Base-by-base conservation (phyloP, 1,140 invertebrate species). In the Macrocentrus cingulum region DNA sequence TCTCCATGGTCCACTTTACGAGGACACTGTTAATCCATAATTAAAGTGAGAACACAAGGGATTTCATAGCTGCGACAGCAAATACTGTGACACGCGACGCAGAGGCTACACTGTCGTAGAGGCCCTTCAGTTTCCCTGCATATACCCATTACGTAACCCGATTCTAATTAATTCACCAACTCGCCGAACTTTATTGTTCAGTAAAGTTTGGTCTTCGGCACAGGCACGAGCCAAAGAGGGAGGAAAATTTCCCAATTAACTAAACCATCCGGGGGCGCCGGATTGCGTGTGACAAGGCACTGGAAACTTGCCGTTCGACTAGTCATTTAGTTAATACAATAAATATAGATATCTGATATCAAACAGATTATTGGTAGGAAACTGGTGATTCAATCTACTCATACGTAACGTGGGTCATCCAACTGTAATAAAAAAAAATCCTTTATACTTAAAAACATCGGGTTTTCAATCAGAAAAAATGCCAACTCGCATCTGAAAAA, bases 121-220 rank as follows among this genome's bases (percentile, higher is more conserved):
- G 25, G 25, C 25, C 9, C 25, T 29, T 9, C 9, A 4, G 25
- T 29, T 29, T 29, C n/a, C 46, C 34, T 15, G 29, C 46, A 13
- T 49, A 29, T 29, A 16, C 46, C 13, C 18, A 29, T 55, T 22
- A 29, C 48, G 39, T 61, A 60, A 64, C 63, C 63, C 54, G 60
- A 59, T 62, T 68, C 53, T 66, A 66, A 68, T 68, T 68, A 68
- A 68, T 68, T 61, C 56, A 51, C 51, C 53, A 58, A 63, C 63
- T 62, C 45, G 4, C 9, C 60, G 53, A 63, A 65, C 56, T 61
- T 64, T 60, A 65, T 61, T 63, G 60, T 56, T 56, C 52, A 42
- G 34, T 52, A 5, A 60, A 63, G 61, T 61, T 45, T 41, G 16
- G 20, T 19, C 52, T 60, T 54, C 25, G 19, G 29, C 52, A 32